These are phyloP conservation scores for Anolis apletophallus DNA, from an alignment of 2,797 vertebrate species.

Conservation along the genomic window DNA sequence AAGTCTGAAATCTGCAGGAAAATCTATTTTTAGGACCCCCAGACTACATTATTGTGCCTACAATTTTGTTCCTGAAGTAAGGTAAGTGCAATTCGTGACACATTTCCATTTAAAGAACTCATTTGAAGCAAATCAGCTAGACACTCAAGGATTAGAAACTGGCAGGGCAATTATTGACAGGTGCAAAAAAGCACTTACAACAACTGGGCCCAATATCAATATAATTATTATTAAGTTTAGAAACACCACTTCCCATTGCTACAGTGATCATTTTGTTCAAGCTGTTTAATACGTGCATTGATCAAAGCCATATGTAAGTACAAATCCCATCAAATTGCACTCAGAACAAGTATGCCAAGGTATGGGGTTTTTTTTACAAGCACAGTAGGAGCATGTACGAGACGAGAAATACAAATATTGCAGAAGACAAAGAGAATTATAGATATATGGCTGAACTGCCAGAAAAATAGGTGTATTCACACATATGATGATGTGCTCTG, in stretches of 20 bases:
- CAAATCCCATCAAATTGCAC: neutral
- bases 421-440: neutral
- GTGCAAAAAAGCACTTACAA: neutral
- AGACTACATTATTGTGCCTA: constrained; percentile 1
- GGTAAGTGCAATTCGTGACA: constrained; percentile 3
- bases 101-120: neutral
- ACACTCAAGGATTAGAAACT: neutral
- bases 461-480: no score
- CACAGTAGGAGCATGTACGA: neutral
- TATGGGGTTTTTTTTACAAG: neutral
- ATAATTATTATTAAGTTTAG: neutral
- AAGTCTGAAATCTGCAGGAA: constrained; percentile 16
- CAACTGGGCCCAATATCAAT: neutral
- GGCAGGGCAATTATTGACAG: neutral
- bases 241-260: neutral
- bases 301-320: constrained; percentile 8
- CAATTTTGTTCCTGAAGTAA: constrained; percentile 16
- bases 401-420: no score
- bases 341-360: neutral
- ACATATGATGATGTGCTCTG: no score
- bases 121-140: neutral
- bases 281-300: constrained; percentile 12
- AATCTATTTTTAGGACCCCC: constrained; percentile 3
- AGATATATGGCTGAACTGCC: no score
- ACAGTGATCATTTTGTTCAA: neutral